phyloP scores from a whole-genome alignment of 1,140 invertebrate species.

The Leptinotarsa texana region DNA sequence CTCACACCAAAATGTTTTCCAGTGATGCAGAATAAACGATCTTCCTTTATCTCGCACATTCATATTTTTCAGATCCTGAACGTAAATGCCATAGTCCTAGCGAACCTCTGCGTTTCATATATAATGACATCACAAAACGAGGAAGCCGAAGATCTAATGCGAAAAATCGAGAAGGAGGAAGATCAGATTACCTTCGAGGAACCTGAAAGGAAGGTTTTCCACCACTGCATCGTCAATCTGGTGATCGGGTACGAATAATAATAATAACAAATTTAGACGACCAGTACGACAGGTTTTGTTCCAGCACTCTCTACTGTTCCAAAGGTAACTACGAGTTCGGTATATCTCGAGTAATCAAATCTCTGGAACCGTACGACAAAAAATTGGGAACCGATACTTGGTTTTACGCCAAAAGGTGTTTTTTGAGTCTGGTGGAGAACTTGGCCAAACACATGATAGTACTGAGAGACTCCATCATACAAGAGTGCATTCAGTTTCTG shows the following conservation, averaged over 20 bases:
- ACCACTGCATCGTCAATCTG: constrained; percentile 97
- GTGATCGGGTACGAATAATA: constrained; percentile 78
- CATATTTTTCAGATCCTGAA: constrained; percentile 74
- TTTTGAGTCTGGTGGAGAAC: constrained; percentile 91
- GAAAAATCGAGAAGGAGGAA: constrained; percentile 98
- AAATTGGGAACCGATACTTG: constrained; percentile 96
- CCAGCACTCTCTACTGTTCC: constrained; percentile 90
- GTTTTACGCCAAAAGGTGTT: constrained; percentile 96
- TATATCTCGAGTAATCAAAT: constrained; percentile 97
- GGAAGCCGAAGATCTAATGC: constrained; percentile 98
- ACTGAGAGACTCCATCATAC: constrained; percentile 83
- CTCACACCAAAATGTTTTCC: too few species aligned
- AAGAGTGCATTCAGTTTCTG: constrained; percentile 90
- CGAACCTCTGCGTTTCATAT: constrained; percentile 98
- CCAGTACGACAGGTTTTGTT: constrained; percentile 37
- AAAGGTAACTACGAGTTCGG: constrained; percentile 99
- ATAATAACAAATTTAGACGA: constrained; percentile 1
- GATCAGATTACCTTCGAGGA: constrained; percentile 91
- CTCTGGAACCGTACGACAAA: constrained; percentile 92
- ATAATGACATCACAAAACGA: constrained; percentile 99
- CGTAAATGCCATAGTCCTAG: constrained; percentile 94
- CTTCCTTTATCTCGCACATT: too few species aligned
- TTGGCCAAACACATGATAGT: constrained; percentile 89
- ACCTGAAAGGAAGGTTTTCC: constrained; percentile 93
- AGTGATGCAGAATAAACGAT: too few species aligned